Evolutionary conservation across 2,113 vertebrate species (phyloP), one percentile per base, ranked within the genome.

Genomic region (Lepus americanus): DNA sequence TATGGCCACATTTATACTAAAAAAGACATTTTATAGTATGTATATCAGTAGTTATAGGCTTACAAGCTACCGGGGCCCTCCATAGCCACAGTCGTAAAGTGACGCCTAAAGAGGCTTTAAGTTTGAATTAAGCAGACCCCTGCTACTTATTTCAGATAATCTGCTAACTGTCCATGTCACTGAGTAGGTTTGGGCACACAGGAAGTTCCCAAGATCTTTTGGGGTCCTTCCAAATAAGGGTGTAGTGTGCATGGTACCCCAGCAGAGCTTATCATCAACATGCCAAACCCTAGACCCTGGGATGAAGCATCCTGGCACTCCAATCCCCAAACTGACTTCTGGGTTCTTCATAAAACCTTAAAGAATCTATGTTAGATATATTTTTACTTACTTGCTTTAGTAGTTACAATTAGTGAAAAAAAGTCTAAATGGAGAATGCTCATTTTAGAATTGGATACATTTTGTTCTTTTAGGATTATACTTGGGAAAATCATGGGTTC

Each of bases 401-500:
- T 85, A 33, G 11, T 85, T 90, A 67, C 13, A 72, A 66, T 90
- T 78, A 59, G 27, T 29, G 88, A 64, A 92, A 44, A 61, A 14
- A 23, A 70, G 31, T 79, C 85, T 73, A 85, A 61, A 19, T 39
- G 29, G 12, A 53, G 39, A 82, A 44, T 90, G 31, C 1, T 19
- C 1, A 84, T 85, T 70, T 93, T 92, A 77, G 44, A 84, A 44
- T 51, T 44, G 33, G 6, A 72, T 74, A 0, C 39, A 19, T 96
- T 80, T 69, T 96, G 79, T 77, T 87, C 49, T 83, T 93, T 63
- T 97, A 99, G 99, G 99, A 99, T 97, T 99, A 99, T 79, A 99
- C 99, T 80, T 99, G 99, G 99, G 98, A 99, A 98, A 99, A 99
- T 76, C 99, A 99, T 36, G 99, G 99, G 10, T 99, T 99, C 98